Evolutionary conservation across 2,113 vertebrate species (phyloP), one percentile per base, ranked within the genome.

Genomic region (Heptranchias perlo): DNA sequence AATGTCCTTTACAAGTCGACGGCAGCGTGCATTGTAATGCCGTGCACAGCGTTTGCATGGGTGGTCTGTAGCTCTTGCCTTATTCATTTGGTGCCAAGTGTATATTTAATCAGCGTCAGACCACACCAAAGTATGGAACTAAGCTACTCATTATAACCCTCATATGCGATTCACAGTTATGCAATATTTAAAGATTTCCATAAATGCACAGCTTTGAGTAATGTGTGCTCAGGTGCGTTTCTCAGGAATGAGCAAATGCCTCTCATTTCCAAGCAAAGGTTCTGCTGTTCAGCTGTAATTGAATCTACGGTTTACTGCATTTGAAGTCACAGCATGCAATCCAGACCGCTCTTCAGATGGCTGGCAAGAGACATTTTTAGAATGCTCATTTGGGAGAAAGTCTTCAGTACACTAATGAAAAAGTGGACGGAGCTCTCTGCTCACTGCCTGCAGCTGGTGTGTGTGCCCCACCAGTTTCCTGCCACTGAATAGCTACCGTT

Each of bases 101-200:
- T 96, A 96, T 96, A 96, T 97, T 97, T 97, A 97, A 97, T 98
- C 97, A 97, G 96, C 97, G 97, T 97, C 97, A 97, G 96, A 97
- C 97, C 97, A 97, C 97, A 96, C 97, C 97, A 97, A 96, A 96
- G 97, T 96, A 97, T 96, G 96, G 97, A 97, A 97, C 96, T 96
- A 84, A 97, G 97, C 96, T 97, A 96, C 96, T 96, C 97, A 96
- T 96, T 97, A 93, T 69, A 95, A 96, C 96, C 96, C 95, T 96
- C 96, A 96, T 69, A 97, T 97, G 87, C 96, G 96, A 96, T 97
- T 97, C 96, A 96, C 96, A 98, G 97, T 98, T 97, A 98, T 97
- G 97, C 98, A 97, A 98, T 97, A 97, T 97, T 97, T 97, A 18
- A 96, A 97, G 28, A 58, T 91, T 14, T 91, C 13, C 52, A 35